These are phyloP conservation scores for Phoxinus phoxinus DNA, from an alignment of 2,113 vertebrate genomes.

Conservation along the genomic window DNA sequence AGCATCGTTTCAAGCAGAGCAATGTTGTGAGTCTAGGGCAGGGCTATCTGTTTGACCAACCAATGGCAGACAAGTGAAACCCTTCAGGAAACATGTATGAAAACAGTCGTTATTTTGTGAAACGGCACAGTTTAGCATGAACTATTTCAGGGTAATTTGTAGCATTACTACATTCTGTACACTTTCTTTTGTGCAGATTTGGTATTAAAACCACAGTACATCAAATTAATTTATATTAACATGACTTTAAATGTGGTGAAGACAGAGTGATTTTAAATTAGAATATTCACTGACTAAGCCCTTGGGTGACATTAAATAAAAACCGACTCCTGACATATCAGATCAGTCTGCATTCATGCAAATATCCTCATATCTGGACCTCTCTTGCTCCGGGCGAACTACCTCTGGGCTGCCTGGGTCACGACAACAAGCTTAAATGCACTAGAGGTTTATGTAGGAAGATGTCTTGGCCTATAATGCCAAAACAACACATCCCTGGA, in stretches of 20 bases:
- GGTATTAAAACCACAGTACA: background rate
- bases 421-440: slow-evolving; percentile 64
- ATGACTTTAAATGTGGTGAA: background rate
- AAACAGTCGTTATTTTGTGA: background rate
- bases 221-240: background rate
- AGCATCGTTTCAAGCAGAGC: background rate
- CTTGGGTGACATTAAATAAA: slow-evolving; percentile 19
- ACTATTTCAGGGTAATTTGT: background rate
- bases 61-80: background rate
- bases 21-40: background rate
- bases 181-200: background rate
- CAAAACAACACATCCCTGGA: slow-evolving; percentile 67
- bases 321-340: slow-evolving; percentile 4
- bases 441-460: slow-evolving; percentile 66
- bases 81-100: background rate
- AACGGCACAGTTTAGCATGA: background rate
- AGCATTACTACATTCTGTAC: background rate
- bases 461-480: slow-evolving; percentile 68
- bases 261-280: background rate
- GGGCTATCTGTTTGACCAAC: background rate
- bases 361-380: slow-evolving; percentile 46
- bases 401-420: slow-evolving; percentile 51
- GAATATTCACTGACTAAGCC: background rate
- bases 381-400: slow-evolving; percentile 58
- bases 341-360: slow-evolving; percentile 19